Evolutionary conservation across 2,797 vertebrate species (phyloP), one percentile per base, ranked within the genome.

Genomic region (Sebastiscus tertius): DNA sequence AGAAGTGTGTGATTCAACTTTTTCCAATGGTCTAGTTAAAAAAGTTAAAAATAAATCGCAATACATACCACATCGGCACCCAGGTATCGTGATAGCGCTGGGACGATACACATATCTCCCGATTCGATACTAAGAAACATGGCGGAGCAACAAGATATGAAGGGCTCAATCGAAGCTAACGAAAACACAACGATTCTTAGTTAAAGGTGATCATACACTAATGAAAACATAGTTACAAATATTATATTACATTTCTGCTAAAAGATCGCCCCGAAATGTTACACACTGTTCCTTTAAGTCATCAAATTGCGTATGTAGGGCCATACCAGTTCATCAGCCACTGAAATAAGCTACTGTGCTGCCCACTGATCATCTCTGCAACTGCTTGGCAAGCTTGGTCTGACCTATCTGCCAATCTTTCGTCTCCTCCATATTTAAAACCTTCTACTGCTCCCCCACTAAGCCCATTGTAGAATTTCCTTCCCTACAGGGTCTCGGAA

Each of bases 381-480:
- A 6, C 24, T 12, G 39, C n/a, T 59, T 59, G 11, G 11, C 36
- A 65, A 65, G 22, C 56, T 39, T 59, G 31, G 18, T 79, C 58
- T 39, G 33, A 39, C 58, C 18, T 31, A 24, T 62, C 36, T 26
- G 22, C 34, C 66, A 27, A 3, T 60, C n/a, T 70, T 65, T 68
- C 12, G 3, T 74, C 22, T 78, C 26, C 61, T 61, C 16, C 39
- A 39, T 72, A 60, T 24, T 26, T 68, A 55, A 79, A 69, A 80
- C 80, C 65, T 65, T 60, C 34, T 36, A 22, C 26, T 46, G 62
- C 78, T 69, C 54, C 52, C 46, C 29, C 49, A 36, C 14, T 31
- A 82, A 86, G 42, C 70, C 72, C 58, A 27, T 8, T 42, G 66
- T 75, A 80, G 78, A 61, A 69, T 79, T 80, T 81, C 78, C 55